Conservation (phyloP, 2,888 invertebrate species). For the Steinernema hermaphroditum region DNA sequence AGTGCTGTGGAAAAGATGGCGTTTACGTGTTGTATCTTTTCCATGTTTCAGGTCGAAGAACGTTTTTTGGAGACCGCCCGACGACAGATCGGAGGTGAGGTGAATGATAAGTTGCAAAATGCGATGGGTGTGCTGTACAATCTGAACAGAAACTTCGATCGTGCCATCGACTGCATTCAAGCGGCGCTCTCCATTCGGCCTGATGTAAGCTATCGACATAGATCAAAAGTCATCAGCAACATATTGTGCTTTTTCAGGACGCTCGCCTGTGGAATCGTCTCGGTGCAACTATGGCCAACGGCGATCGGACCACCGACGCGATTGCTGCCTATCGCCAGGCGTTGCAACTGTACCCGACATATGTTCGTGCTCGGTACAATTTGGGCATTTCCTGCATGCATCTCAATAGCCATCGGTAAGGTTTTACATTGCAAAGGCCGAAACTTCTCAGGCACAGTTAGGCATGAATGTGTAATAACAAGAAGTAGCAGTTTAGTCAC, state of each 20-base stretch:
- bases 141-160: slow-evolving; percentile 87
- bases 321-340: slow-evolving; percentile 92
- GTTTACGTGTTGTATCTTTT: too few species aligned
- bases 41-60: slow-evolving; percentile 56
- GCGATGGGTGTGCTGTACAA: slow-evolving; percentile 88
- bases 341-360: slow-evolving; percentile 87
- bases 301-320: slow-evolving; percentile 89
- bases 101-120: slow-evolving; percentile 64
- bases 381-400: slow-evolving; percentile 97
- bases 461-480: too few species aligned
- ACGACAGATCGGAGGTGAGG: slow-evolving; percentile 45
- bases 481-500: too few species aligned
- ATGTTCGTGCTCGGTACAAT: slow-evolving; percentile 93
- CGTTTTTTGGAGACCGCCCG: slow-evolving; percentile 51
- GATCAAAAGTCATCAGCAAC: slow-evolving; percentile 1
- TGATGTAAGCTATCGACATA: slow-evolving; percentile 70
- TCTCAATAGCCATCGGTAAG: slow-evolving; percentile 80
- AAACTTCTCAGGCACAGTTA: too few species aligned
- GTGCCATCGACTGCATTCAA: slow-evolving; percentile 93
- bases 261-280: slow-evolving; percentile 93
- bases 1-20: too few species aligned
- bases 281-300: slow-evolving; percentile 95
- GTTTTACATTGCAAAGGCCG: too few species aligned
- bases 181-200: slow-evolving; percentile 82
- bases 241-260: slow-evolving; percentile 72